phyloP scores from a whole-genome alignment of 2,797 vertebrate genomes.

The Eurystomus glaucurus region DNA sequence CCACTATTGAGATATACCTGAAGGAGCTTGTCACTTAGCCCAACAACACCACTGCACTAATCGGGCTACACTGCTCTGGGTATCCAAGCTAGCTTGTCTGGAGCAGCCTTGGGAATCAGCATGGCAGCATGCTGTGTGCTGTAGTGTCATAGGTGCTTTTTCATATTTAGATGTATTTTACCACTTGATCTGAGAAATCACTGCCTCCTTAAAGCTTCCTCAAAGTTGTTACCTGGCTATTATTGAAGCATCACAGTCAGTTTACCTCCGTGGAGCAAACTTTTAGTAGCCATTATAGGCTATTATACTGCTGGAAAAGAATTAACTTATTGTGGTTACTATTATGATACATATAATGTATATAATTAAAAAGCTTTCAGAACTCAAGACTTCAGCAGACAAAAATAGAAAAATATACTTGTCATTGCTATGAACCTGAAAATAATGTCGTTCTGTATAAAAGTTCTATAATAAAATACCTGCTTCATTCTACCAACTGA shows the following conservation, averaged over 20 bases:
- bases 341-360: background rate
- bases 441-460: background rate
- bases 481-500: background rate
- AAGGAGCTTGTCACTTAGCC: background rate
- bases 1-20: accelerated
- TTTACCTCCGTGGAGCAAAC: background rate
- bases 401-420: background rate
- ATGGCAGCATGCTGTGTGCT: background rate
- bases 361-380: background rate
- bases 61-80: accelerated
- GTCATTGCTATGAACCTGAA: background rate
- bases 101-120: background rate
- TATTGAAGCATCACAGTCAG: background rate
- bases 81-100: background rate
- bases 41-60: background rate
- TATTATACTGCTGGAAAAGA: background rate
- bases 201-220: background rate
- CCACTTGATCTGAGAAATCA: background rate
- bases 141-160: background rate
- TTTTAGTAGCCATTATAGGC: background rate
- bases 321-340: background rate
- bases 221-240: background rate
- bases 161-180: background rate
- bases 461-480: background rate
- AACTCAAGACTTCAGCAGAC: background rate